phyloP scores from a whole-genome alignment of 2,888 invertebrate genomes.

The Lampropteryx suffumata region DNA sequence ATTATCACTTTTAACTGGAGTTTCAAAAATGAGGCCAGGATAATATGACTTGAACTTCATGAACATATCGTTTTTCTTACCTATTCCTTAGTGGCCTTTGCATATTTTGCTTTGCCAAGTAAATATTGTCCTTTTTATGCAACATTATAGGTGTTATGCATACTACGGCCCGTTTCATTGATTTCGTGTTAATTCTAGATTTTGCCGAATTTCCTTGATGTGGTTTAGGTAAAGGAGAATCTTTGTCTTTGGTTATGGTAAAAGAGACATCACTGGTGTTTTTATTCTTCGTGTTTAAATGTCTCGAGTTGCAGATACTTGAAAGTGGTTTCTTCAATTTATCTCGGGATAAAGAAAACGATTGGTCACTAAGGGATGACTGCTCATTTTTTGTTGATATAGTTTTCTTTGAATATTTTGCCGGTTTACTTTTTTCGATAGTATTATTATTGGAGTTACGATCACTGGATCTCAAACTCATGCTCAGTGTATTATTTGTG shows the following conservation, averaged over 20 bases:
- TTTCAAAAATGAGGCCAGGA: background rate
- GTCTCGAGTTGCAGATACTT: background rate
- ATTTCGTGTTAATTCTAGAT: background rate
- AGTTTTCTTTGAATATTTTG: constrained; percentile 3
- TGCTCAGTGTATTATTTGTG: constrained; percentile 17
- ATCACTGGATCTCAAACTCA: constrained; percentile 20
- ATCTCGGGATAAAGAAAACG: constrained; percentile 9
- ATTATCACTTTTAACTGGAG: too few relatives aligned
- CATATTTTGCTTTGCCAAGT: background rate
- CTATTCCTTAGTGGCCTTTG: constrained; percentile 10
- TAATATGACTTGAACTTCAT: background rate
- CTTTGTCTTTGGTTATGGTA: constrained; percentile 26
- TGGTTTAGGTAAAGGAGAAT: constrained; percentile 19
- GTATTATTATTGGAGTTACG: background rate
- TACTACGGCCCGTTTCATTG: background rate
- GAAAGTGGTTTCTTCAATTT: constrained; percentile 8
- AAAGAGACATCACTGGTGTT: constrained; percentile 39
- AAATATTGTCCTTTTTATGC: background rate
- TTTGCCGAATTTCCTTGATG: constrained; percentile 3
- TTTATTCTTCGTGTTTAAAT: constrained; percentile 4
- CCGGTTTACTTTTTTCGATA: background rate
- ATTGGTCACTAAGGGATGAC: constrained; percentile 15
- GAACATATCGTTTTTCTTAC: constrained; percentile 15
- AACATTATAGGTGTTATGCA: constrained; percentile 1
- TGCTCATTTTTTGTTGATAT: background rate